A percentile compares a stretch with the other conserved stretches of the same genome.
phyloP scores from a whole-genome alignment of 2,888 invertebrate genomes.

The Apodemia hepburni region DNA sequence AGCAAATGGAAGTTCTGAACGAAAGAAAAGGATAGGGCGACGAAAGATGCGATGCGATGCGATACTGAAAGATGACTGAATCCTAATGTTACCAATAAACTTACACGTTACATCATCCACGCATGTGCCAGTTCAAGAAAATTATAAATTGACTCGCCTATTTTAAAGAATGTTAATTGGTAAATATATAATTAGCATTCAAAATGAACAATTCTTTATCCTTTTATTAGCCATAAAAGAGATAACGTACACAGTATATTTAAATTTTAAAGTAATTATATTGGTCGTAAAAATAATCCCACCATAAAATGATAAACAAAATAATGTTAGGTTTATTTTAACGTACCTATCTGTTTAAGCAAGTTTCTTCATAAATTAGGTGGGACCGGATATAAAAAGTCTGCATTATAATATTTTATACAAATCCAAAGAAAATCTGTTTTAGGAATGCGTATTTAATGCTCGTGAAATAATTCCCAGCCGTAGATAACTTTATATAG shows the following conservation, averaged over 20 bases:
- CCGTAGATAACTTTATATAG: background rate
- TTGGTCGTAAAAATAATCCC: background rate
- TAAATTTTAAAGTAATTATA: constrained; percentile 2
- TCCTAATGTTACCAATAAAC: no score
- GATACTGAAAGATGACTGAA: no score
- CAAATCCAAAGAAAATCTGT: constrained; percentile 13
- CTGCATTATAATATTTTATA: constrained; percentile 15
- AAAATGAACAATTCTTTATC: background rate
- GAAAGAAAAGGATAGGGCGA: no score
- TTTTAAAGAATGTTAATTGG: constrained; percentile 6
- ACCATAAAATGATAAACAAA: background rate
- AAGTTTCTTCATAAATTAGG: constrained; percentile 10
- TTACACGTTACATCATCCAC: no score
- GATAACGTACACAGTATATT: background rate
- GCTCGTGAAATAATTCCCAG: background rate
- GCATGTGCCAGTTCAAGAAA: no score
- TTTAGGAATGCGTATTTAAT: constrained; percentile 4
- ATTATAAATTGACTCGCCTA: background rate
- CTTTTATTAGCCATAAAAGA: background rate
- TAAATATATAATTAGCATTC: constrained; percentile 1
- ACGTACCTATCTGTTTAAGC: background rate
- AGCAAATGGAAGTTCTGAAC: no score
- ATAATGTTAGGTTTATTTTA: background rate
- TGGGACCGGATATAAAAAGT: constrained; percentile 13
- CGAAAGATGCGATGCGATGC: no score